Conservation (phyloP, 1,140 invertebrate species). For the Telenomus remus region DNA sequence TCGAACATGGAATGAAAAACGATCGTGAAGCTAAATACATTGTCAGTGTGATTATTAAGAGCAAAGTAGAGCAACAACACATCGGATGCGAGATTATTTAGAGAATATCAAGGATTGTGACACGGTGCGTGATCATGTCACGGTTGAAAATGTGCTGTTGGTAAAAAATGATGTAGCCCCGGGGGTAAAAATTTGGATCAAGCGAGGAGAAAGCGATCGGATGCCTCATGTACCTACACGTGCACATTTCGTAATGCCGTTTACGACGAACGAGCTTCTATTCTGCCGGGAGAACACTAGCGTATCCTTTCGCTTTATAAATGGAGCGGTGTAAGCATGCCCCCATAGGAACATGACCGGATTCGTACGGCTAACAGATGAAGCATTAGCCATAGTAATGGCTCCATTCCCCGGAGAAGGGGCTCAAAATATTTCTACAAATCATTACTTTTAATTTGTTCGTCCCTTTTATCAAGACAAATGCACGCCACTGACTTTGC, state of each 20-base stretch:
- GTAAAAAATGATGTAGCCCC: conserved; percentile 16
- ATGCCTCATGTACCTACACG: conserved; percentile 54
- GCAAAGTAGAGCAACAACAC: too few relatives aligned
- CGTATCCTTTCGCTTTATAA: conserved; percentile 72
- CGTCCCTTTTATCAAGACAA: conserved; percentile 73
- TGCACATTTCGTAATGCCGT: conserved; percentile 61
- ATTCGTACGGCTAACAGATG: conserved; percentile 71
- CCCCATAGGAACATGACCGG: conserved; percentile 68
- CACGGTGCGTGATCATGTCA: not conserved
- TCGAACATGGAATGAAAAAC: too few relatives aligned
- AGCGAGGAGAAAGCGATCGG: conserved; percentile 52
- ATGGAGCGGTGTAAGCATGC: conserved; percentile 72
- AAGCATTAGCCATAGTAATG: conserved; percentile 73
- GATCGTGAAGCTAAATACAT: too few relatives aligned
- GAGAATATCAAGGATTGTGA: conserved; percentile 3
- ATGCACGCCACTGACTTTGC: conserved; percentile 56
- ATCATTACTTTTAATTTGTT: conserved; percentile 77
- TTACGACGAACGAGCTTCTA: conserved; percentile 57
- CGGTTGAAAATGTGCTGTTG: conserved; percentile 22
- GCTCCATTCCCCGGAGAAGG: conserved; percentile 67
- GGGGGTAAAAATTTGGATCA: conserved; percentile 53
- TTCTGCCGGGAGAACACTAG: conserved; percentile 60
- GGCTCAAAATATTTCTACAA: conserved; percentile 74
- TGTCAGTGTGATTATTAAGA: too few relatives aligned
- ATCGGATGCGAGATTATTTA: not conserved